Evolutionary conservation across 2,888 invertebrate genomes (phyloP).

Genomic region (Cepaea hortensis): DNA sequence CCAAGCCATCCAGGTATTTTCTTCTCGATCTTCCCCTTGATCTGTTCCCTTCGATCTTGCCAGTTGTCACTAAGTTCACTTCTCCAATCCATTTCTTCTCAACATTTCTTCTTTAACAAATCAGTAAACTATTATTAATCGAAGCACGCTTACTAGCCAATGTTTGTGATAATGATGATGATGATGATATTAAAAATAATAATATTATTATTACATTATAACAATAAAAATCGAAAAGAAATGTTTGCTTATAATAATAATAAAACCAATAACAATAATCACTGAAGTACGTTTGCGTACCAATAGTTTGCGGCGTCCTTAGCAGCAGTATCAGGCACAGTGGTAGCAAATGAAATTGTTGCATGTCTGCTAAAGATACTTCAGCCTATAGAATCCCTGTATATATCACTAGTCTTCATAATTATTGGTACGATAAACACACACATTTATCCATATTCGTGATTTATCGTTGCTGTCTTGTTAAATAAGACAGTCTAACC

Average conservation of each 20-base stretch:
- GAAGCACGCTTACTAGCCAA: background rate
- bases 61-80: no score
- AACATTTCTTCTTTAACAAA: no score
- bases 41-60: no score
- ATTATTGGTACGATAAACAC: no score
- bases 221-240: background rate
- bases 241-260: background rate
- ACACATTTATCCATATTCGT: no score
- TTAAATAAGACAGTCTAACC: background rate
- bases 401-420: no score
- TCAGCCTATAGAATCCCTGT: background rate
- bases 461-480: no score
- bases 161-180: no score
- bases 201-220: background rate
- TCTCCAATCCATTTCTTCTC: no score
- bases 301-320: background rate
- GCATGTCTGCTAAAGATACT: background rate
- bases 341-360: background rate
- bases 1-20: no score
- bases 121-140: no score
- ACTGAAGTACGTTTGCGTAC: background rate
- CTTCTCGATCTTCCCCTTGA: no score
- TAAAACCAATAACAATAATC: background rate
- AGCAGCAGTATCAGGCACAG: background rate
- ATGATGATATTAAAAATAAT: background rate